phyloP scores from a whole-genome alignment of 1,140 invertebrate species.

The Andricus grossulariae region DNA sequence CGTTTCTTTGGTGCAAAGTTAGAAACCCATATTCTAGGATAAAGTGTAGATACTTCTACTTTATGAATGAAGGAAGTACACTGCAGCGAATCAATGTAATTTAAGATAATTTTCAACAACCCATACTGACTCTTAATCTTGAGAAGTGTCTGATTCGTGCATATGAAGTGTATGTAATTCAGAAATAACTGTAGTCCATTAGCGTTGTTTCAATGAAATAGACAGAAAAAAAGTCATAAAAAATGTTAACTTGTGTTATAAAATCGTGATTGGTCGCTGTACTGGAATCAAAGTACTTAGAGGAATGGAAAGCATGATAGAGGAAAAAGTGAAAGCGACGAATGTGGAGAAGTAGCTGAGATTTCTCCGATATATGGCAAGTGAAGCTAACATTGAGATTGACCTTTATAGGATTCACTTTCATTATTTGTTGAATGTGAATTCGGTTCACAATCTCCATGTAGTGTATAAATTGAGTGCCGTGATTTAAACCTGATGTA shows the following conservation, averaged over 20 bases:
- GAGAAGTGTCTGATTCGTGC: constrained; percentile 3
- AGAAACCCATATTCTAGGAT: too few species aligned
- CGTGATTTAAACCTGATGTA: too few species aligned
- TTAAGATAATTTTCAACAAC: neutral
- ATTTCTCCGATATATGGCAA: constrained; percentile 3
- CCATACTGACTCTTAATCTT: neutral
- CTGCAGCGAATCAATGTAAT: neutral
- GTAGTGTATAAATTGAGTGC: too few species aligned
- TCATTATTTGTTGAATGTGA: neutral
- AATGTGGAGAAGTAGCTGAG: neutral
- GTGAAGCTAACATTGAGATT: constrained; percentile 20
- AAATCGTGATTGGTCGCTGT: constrained; percentile 6
- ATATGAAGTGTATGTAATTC: neutral
- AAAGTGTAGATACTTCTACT: neutral
- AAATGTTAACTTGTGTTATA: constrained; percentile 21
- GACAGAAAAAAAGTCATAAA: neutral
- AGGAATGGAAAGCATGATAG: neutral
- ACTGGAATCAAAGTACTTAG: neutral
- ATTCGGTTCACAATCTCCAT: too few species aligned
- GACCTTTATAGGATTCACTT: constrained; percentile 20
- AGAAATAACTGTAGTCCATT: neutral
- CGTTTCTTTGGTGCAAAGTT: too few species aligned
- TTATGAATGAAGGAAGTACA: neutral
- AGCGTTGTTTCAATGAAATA: constrained; percentile 1
- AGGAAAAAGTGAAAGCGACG: constrained; percentile 23